Percentiles rank a stretch among this genome's conserved stretches.
Conservation (phyloP, 64 coral and sea anemone species). For the Actinia equina region DNA sequence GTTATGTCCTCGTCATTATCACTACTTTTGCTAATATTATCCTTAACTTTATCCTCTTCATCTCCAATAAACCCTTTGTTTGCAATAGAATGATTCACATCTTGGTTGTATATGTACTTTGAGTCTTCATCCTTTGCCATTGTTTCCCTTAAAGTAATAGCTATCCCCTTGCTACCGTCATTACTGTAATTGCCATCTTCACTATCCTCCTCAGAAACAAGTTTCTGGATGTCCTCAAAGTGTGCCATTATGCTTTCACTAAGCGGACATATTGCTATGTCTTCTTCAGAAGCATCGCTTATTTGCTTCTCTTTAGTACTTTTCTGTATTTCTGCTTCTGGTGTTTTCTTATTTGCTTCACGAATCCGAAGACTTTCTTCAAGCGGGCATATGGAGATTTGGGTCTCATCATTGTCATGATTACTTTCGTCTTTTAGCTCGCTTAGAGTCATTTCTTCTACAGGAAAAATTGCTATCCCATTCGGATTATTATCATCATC, state of each 20-base stretch:
- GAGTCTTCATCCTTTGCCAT: neutral
- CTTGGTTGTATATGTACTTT: neutral
- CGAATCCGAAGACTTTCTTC: neutral
- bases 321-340: neutral
- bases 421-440: neutral
- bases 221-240: neutral
- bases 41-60: neutral
- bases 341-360: neutral
- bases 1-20: neutral
- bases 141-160: neutral
- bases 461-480: slow-evolving; percentile 1
- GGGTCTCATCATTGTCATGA: slow-evolving; percentile 4
- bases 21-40: neutral
- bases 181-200: neutral
- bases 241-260: neutral
- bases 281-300: neutral
- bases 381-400: slow-evolving; percentile 4
- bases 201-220: neutral
- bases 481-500: neutral
- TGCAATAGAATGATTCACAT: neutral
- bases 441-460: neutral
- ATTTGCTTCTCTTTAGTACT: neutral
- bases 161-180: neutral
- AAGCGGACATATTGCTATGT: neutral
- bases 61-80: neutral